Evolutionary conservation across 1,140 invertebrate species (phyloP).

Genomic region (Zelostemma sp.): DNA sequence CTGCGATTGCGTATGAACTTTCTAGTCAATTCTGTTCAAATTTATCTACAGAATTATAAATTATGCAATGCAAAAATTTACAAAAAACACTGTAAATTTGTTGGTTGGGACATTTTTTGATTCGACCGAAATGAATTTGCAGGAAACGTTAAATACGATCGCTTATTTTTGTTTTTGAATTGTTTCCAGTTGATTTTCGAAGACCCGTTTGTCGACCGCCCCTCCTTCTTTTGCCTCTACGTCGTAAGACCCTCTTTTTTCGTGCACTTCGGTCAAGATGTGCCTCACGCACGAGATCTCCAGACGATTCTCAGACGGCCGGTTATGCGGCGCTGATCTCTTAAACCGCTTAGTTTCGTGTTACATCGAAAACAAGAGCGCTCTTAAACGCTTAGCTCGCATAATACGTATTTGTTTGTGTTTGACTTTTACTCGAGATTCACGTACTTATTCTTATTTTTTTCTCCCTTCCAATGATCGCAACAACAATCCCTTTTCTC

Average conservation of each 20-base stretch:
- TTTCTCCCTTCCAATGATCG: too few species aligned
- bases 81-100: too few species aligned
- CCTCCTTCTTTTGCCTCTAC: slow-evolving; percentile 23
- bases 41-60: too few species aligned
- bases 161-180: background rate
- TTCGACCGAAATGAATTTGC: too few species aligned
- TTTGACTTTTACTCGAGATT: slow-evolving; percentile 53
- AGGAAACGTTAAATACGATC: too few species aligned
- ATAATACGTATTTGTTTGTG: slow-evolving; percentile 67
- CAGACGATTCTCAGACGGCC: slow-evolving; percentile 64
- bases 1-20: too few species aligned
- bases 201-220: slow-evolving; percentile 27
- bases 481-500: background rate
- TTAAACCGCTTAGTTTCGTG: slow-evolving; percentile 70
- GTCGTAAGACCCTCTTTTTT: background rate
- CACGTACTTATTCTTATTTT: slow-evolving; percentile 13
- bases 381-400: slow-evolving; percentile 66
- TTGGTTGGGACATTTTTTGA: too few species aligned
- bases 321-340: slow-evolving; percentile 65
- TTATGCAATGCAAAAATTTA: too few species aligned
- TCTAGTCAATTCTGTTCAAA: too few species aligned
- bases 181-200: background rate
- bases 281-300: slow-evolving; percentile 59
- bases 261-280: slow-evolving; percentile 6
- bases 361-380: slow-evolving; percentile 70